A percentile compares a stretch with the other conserved stretches of the same genome.
These are phyloP conservation scores for Gisinianus flammeolus DNA, from an alignment of 2,888 invertebrate genomes.

Conservation along the genomic window DNA sequence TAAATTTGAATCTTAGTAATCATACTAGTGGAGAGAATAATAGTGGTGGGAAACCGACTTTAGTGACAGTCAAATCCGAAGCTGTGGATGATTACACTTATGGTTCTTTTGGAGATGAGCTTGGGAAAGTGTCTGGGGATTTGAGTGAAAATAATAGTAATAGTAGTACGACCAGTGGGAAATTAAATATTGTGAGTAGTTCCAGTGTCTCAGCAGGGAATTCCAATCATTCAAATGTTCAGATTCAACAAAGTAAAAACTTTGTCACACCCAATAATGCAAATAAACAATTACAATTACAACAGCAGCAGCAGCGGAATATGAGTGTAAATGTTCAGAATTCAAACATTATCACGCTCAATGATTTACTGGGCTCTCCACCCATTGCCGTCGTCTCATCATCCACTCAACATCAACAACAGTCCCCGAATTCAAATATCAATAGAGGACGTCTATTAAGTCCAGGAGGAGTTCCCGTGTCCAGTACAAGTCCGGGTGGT, in stretches of 20 bases:
- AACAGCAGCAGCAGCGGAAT: background rate
- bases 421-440: constrained; percentile 25
- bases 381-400: constrained; percentile 45
- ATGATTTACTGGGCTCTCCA: constrained; percentile 55
- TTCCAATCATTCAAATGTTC: background rate
- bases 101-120: background rate
- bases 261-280: background rate
- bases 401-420: constrained; percentile 18
- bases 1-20: constrained; percentile 52
- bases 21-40: background rate
- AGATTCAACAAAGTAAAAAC: background rate
- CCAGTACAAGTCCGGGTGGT: constrained; percentile 14
- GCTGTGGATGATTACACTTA: background rate
- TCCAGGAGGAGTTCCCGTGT: constrained; percentile 14
- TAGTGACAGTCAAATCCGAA: constrained; percentile 7
- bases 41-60: background rate
- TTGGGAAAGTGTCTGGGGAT: too few relatives aligned
- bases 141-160: background rate
- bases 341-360: constrained; percentile 48
- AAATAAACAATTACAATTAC: background rate
- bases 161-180: background rate
- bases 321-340: background rate
- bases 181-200: constrained; percentile 11
- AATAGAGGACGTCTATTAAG: constrained; percentile 17
- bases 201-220: constrained; percentile 31